Percentiles rank a stretch among this genome's conserved stretches.
phyloP scores from a whole-genome alignment of 2,888 invertebrate genomes.

The Thereva nobilitata region DNA sequence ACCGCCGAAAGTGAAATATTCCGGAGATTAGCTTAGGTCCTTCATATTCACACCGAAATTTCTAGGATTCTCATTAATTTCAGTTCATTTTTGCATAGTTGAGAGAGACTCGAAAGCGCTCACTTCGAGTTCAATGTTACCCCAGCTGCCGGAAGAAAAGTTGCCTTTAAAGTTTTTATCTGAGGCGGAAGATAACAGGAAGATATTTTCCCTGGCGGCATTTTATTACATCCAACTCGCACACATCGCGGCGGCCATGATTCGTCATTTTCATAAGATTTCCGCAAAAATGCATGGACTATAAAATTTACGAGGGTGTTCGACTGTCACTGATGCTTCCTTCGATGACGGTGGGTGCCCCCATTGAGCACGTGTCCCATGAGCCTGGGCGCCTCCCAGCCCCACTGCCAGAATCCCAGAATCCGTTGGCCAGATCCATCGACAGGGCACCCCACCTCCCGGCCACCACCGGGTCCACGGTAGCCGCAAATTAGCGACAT shows the following conservation, averaged over 20 bases:
- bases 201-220: constrained; percentile 18
- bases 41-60: background rate
- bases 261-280: constrained; percentile 34
- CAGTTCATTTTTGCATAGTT: constrained; percentile 7
- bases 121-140: constrained; percentile 24
- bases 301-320: constrained; percentile 30
- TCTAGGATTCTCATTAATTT: constrained; percentile 25
- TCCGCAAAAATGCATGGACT: constrained; percentile 18
- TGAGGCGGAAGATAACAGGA: constrained; percentile 18
- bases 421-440: constrained; percentile 1
- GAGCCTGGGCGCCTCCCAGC: constrained; percentile 26
- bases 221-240: constrained; percentile 22
- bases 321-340: constrained; percentile 43
- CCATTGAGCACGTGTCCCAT: constrained; percentile 41
- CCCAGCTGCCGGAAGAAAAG: constrained; percentile 30
- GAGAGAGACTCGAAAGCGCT: background rate
- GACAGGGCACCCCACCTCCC: constrained; percentile 5
- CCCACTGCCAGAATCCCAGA: constrained; percentile 12
- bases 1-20: constrained; percentile 32
- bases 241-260: constrained; percentile 6
- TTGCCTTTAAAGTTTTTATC: constrained; percentile 35
- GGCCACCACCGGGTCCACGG: constrained; percentile 24
- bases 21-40: constrained; percentile 28
- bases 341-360: constrained; percentile 51
- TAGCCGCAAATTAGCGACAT: constrained; percentile 46